Percentiles rank a stretch among this genome's conserved stretches.
Evolutionary conservation across 2,888 invertebrate species (phyloP).

Genomic region (Diaphora mendica): DNA sequence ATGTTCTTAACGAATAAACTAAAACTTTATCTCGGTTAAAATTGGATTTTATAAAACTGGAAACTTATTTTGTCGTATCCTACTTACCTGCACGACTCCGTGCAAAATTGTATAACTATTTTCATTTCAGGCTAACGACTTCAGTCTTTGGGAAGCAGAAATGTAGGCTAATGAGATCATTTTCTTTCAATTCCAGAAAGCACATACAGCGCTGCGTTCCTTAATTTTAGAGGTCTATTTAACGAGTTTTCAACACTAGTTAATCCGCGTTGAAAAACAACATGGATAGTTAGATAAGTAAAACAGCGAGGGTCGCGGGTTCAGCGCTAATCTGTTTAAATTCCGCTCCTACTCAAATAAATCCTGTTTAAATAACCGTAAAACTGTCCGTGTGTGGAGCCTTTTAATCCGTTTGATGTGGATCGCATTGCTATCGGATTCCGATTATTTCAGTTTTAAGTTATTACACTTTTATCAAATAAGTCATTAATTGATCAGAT

Average conservation of each 20-base stretch:
- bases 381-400: constrained; percentile 69
- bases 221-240: constrained; percentile 38
- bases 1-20: background rate
- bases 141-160: constrained; percentile 12
- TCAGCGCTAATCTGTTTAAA: constrained; percentile 72
- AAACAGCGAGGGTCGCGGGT: constrained; percentile 56
- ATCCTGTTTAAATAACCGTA: constrained; percentile 76
- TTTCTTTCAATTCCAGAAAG: constrained; percentile 28
- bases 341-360: constrained; percentile 71
- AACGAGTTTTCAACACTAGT: constrained; percentile 45
- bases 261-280: constrained; percentile 48
- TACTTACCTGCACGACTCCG: background rate
- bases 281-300: constrained; percentile 58
- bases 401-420: constrained; percentile 70
- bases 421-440: constrained; percentile 65
- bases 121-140: constrained; percentile 8
- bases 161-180: constrained; percentile 33
- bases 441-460: constrained; percentile 37
- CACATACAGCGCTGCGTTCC: constrained; percentile 15
- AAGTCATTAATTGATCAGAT: constrained; percentile 23
- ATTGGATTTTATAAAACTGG: background rate
- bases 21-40: background rate
- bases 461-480: constrained; percentile 20
- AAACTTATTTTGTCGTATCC: background rate
- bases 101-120: constrained; percentile 3